Conservation (phyloP, 1,140 invertebrate species). For the Augochlora pura region DNA sequence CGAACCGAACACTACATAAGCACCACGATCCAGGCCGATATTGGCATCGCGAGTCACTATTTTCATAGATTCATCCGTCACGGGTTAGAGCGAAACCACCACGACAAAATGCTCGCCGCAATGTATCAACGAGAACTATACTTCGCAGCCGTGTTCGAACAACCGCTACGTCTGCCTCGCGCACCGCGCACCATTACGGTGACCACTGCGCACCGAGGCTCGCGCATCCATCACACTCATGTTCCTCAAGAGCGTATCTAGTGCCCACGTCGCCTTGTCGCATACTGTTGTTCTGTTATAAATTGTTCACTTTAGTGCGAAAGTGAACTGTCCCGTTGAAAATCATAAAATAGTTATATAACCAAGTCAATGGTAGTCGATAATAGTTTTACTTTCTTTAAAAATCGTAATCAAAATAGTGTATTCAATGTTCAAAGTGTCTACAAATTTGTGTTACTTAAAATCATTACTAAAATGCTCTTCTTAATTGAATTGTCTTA, state of each 20-base stretch:
- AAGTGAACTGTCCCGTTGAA: no score
- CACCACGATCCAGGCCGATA: neutral
- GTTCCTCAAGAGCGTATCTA: constrained; percentile 24
- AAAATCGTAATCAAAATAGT: no score
- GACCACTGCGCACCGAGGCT: constrained; percentile 35
- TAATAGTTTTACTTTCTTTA: no score
- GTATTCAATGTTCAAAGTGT: no score
- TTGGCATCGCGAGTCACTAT: constrained; percentile 40
- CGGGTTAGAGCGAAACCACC: neutral
- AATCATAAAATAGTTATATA: no score
- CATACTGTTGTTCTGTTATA: neutral
- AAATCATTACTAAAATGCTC: no score
- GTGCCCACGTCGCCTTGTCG: neutral
- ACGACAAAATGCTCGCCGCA: constrained; percentile 10
- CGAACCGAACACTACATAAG: constrained; percentile 3
- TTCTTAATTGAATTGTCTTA: no score
- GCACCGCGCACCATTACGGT: constrained; percentile 44
- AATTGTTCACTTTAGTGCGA: no score
- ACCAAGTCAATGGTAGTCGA: no score
- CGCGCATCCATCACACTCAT: constrained; percentile 40
- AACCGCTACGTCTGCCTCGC: constrained; percentile 54
- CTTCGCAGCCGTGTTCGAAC: constrained; percentile 49
- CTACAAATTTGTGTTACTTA: no score
- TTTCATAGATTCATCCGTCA: neutral
- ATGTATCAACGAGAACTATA: constrained; percentile 25